A percentile compares a stretch with the other conserved stretches of the same genome.
Conservation (phyloP, 1,140 invertebrate species). For the Diuraphis noxia region DNA sequence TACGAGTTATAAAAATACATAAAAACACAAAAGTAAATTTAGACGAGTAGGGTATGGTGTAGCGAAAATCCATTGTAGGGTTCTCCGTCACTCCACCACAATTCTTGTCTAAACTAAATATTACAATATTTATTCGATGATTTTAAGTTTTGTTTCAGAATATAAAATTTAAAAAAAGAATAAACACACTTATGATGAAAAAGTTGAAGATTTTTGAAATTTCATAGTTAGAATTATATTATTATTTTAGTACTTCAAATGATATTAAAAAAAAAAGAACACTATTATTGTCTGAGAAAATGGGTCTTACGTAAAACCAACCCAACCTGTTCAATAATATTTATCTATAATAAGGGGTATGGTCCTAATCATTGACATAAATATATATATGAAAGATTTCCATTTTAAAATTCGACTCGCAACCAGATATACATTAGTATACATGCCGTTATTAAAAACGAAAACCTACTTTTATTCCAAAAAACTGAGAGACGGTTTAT, state of each 20-base stretch:
- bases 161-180: neutral
- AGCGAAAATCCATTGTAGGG: neutral
- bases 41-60: neutral
- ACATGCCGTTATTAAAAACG: neutral
- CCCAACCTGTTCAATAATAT: neutral
- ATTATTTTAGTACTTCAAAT: neutral
- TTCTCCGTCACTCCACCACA: neutral
- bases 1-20: neutral
- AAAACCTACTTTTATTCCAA: neutral
- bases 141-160: neutral
- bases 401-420: neutral
- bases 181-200: neutral
- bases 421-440: neutral
- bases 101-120: neutral
- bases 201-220: neutral
- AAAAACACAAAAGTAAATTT: neutral
- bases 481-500: neutral
- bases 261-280: neutral
- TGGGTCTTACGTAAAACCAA: neutral
- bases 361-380: neutral
- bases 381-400: neutral
- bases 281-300: neutral
- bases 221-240: neutral
- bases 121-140: neutral
- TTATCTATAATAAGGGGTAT: neutral